A percentile compares a stretch with the other conserved stretches of the same genome.
phyloP scores from a whole-genome alignment of 2,888 invertebrate genomes.

The Trachelus iudaicus region DNA sequence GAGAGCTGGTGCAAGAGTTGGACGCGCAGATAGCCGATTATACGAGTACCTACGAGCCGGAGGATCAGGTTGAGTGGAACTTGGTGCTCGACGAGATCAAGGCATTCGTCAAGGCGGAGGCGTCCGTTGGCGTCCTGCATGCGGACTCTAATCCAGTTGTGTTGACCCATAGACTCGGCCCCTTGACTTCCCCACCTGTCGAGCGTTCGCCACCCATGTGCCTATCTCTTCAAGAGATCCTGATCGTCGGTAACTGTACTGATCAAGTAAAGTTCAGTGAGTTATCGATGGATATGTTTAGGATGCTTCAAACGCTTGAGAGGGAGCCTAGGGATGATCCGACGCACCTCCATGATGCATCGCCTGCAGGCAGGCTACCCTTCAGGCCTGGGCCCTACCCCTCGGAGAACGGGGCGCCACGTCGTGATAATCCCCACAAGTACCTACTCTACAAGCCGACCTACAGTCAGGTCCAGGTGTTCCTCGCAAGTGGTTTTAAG shows the following conservation, averaged over 20 bases:
- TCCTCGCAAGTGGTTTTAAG: slow-evolving; percentile 91
- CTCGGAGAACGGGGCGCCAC: slow-evolving; percentile 78
- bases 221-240: slow-evolving; percentile 89
- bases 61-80: slow-evolving; percentile 93
- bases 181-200: slow-evolving; percentile 85
- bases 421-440: slow-evolving; percentile 95
- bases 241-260: slow-evolving; percentile 92
- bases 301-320: slow-evolving; percentile 95
- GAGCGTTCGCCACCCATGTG: slow-evolving; percentile 89
- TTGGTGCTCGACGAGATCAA: slow-evolving; percentile 94
- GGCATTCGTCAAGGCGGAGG: slow-evolving; percentile 93
- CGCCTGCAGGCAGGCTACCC: slow-evolving; percentile 77
- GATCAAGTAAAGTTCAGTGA: slow-evolving; percentile 98
- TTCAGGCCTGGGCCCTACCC: slow-evolving; percentile 69
- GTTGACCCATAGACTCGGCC: slow-evolving; percentile 87
- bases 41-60: slow-evolving; percentile 95
- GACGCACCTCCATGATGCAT: slow-evolving; percentile 78
- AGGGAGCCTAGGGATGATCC: slow-evolving; percentile 88
- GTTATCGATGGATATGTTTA: slow-evolving; percentile 97
- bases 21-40: slow-evolving; percentile 96
- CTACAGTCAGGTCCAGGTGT: slow-evolving; percentile 92
- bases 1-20: slow-evolving; percentile 91
- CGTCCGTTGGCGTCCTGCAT: slow-evolving; percentile 87
- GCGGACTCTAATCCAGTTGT: slow-evolving; percentile 88
- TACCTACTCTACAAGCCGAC: slow-evolving; percentile 96